These are phyloP conservation scores for Seriola dumerili DNA, from an alignment of 2,113 vertebrate genomes.

Conservation along the genomic window DNA sequence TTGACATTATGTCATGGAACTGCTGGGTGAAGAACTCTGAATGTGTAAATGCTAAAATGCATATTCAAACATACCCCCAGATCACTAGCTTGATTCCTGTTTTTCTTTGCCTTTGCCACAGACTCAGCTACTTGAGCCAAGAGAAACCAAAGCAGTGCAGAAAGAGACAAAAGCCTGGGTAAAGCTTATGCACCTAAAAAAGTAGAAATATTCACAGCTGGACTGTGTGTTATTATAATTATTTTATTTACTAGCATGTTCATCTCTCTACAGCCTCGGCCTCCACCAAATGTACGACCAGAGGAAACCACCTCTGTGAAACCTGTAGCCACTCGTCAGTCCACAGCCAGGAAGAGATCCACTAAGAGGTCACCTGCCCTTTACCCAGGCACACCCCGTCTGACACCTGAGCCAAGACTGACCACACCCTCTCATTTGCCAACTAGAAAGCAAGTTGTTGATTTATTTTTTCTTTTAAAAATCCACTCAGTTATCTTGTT, in stretches of 20 bases:
- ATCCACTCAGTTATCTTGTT: not conserved
- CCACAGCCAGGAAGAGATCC: slow-evolving; percentile 52
- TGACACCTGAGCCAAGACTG: slow-evolving; percentile 34
- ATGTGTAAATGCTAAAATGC: not conserved
- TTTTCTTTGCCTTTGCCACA: slow-evolving; percentile 22
- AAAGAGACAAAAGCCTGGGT: slow-evolving; percentile 66
- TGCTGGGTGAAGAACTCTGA: too few species aligned
- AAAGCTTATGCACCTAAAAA: not conserved
- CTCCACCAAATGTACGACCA: slow-evolving; percentile 22
- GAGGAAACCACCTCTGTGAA: slow-evolving; percentile 5
- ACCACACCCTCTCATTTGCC: not conserved
- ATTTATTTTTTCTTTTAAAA: not conserved
- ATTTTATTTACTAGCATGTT: not conserved
- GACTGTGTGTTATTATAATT: not conserved
- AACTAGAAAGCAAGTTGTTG: slow-evolving; percentile 43
- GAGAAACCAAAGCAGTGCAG: slow-evolving; percentile 41
- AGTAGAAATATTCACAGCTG: not conserved
- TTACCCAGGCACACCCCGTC: slow-evolving; percentile 16
- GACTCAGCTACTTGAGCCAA: slow-evolving; percentile 45
- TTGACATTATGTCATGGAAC: not conserved
- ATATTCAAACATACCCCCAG: not conserved
- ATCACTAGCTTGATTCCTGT: not conserved
- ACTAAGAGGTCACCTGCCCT: slow-evolving; percentile 49
- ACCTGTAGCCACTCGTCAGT: not conserved
- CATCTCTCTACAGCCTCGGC: slow-evolving; percentile 55